Evolutionary conservation across 2,888 invertebrate genomes (phyloP).

Genomic region (Heliothis peltigera): DNA sequence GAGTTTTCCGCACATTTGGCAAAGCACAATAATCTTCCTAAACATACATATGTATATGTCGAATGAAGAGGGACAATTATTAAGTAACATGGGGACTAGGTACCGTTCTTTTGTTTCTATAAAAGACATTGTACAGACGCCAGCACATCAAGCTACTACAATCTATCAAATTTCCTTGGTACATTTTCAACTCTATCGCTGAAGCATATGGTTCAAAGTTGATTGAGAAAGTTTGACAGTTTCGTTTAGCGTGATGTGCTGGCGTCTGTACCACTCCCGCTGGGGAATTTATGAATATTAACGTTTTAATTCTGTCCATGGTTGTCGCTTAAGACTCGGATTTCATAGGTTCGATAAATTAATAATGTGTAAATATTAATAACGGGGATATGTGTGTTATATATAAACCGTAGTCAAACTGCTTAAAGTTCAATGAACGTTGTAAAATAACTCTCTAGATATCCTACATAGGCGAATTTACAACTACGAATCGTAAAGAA

Average conservation of each 20-base stretch:
- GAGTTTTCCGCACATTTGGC: too few species aligned
- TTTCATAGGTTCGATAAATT: slow-evolving; percentile 2
- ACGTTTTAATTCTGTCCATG: slow-evolving; percentile 7
- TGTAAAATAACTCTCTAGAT: too few species aligned
- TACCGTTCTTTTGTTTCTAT: slow-evolving; percentile 22
- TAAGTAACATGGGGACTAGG: background rate
- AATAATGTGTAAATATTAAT: background rate
- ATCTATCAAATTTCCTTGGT: too few species aligned
- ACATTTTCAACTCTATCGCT: too few species aligned
- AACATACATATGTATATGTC: too few species aligned
- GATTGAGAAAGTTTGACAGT: too few species aligned
- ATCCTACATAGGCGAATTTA: too few species aligned
- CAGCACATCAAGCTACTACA: too few species aligned
- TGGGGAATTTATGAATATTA: slow-evolving; percentile 13
- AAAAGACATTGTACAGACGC: slow-evolving; percentile 4
- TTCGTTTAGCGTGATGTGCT: too few species aligned
- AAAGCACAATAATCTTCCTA: too few species aligned
- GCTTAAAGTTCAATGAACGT: too few species aligned
- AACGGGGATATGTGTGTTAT: background rate
- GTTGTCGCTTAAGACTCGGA: slow-evolving; percentile 9
- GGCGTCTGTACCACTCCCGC: background rate
- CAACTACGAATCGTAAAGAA: background rate
- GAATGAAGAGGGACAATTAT: slow-evolving; percentile 17
- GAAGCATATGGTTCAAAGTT: too few species aligned
- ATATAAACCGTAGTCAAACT: background rate